Evolutionary conservation across 2,888 invertebrate genomes (phyloP), one percentile per base, ranked within the genome.

Genomic region (Automeris io): DNA sequence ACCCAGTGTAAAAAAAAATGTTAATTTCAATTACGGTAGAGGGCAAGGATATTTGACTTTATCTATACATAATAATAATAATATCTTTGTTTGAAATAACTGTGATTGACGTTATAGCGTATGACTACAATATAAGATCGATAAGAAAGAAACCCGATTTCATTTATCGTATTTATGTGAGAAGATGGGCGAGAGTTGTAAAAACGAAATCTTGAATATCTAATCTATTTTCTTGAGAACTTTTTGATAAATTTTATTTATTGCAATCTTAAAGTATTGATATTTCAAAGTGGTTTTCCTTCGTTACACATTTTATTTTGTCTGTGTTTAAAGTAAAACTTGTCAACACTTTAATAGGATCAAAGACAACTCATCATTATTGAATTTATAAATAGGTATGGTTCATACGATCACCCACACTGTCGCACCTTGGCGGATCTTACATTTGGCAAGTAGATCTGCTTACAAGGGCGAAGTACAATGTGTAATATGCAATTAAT

Each of bases 401-500:
- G 44, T 51, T 60, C 56, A 54, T 54, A 34, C 45, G 51, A 49
- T 53, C 54, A 57, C 58, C 57, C 53, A 59, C 53, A 51, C 49
- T 55, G 62, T 59, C 55, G 54, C 57, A 52, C 60, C 56, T 75
- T 77, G 78, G 72, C 77, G 72, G 29, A 18, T 25, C 44, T 52
- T 46, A 43, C 48, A 54, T 55, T 70, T 76, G 78, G 72, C 73
- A 72, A 49, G 53, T 7, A 12, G 11, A 12, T 26, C 26, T 52
- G 47, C 44, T n/a, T 13, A 26, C 40, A 34, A 48, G 43, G 48
- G 35, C 34, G 37, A 38, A 13, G 34, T 32, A 18, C 37, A 24
- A 29, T 16, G n/a, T 29, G 13, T 29, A 29, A 29, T 29, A 16
- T n/a, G 5, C 29, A 29, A 29, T 29, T 29, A 29, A 29, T 29